Evolutionary conservation across 2,888 invertebrate species (phyloP), one percentile per base, ranked within the genome.

Genomic region (Agriopis leucophaearia): DNA sequence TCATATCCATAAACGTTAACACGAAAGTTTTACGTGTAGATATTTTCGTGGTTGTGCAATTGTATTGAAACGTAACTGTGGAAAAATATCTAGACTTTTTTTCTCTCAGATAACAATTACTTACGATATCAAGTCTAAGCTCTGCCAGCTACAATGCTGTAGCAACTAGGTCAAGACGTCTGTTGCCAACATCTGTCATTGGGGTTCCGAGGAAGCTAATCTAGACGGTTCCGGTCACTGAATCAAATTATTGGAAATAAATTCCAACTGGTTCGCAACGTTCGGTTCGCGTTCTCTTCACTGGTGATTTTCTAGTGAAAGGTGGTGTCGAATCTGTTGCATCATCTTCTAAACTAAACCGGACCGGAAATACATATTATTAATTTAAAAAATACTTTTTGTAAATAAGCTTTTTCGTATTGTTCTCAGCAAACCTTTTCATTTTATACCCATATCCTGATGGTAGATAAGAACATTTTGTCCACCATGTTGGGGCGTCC

Each of bases 171-270:
- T 69, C 68, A 60, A 69, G 60, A 63, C 54, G 54, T 67, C 67
- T 59, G 63, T 48, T 59, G 55, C 58, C 42, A 67, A 47, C 61
- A 67, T 63, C 62, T 67, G 62, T 63, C 58, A 63, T 63, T 58
- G 67, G 56, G 27, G 51, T 51, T 57, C 18, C 56, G 51, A 64
- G 60, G 45, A 59, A 64, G 60, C 60, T 69, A 56, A 69, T 69
- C 64, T 60, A 69, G 68, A 64, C 42, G 15, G 60, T 64, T 69
- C 65, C 62, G 65, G 68, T 69, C 60, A 64, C 64, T 64, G 68
- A 61, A 69, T 61, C 69, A 65, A 65, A 62, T 65, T 52, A 69
- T 65, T 62, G 64, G 61, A 65, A 69, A 69, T 69, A 64, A 65
- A 58, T 65, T 65, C 57, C 57, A 57, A 59, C 57, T 62, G 48